Evolutionary conservation across 1,140 invertebrate genomes (phyloP).

Genomic region (Lordiphosa clarofinis): DNA sequence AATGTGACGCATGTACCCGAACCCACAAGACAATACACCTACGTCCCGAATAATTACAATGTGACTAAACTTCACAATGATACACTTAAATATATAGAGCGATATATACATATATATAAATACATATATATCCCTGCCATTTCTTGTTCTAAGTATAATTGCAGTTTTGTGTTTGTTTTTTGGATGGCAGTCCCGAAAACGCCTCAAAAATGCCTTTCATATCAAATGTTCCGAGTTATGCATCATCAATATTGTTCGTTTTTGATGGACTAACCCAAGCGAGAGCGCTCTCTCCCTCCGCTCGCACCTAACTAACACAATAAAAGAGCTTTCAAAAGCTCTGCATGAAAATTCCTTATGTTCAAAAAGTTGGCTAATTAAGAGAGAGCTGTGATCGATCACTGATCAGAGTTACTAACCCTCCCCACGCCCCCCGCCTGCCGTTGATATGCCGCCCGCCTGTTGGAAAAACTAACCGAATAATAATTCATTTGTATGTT

Average conservation of each 20-base stretch:
- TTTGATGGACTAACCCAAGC: background rate
- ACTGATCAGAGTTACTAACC: no score
- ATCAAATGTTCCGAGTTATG: slow-evolving; percentile 2
- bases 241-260: slow-evolving; percentile 11
- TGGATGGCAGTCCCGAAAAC: slow-evolving; percentile 7
- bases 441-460: slow-evolving; percentile 17
- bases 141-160: slow-evolving; percentile 44
- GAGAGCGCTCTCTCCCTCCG: background rate
- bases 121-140: slow-evolving; percentile 36
- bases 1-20: slow-evolving; percentile 81
- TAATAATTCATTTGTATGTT: slow-evolving; percentile 69
- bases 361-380: no score
- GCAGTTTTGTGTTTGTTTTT: slow-evolving; percentile 40
- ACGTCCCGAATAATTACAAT: slow-evolving; percentile 80
- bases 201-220: slow-evolving; percentile 8
- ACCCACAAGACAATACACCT: slow-evolving; percentile 80
- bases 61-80: slow-evolving; percentile 80
- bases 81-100: slow-evolving; percentile 72
- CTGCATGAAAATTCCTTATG: background rate
- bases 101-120: no score
- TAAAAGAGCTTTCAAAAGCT: slow-evolving; percentile 8
- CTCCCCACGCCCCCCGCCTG: no score
- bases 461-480: slow-evolving; percentile 42
- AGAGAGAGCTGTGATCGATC: no score
- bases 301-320: slow-evolving; percentile 22